Evolutionary conservation across 2,797 vertebrate species (phyloP), one percentile per base, ranked within the genome.

Genomic region (Sphaeramia orbicularis): DNA sequence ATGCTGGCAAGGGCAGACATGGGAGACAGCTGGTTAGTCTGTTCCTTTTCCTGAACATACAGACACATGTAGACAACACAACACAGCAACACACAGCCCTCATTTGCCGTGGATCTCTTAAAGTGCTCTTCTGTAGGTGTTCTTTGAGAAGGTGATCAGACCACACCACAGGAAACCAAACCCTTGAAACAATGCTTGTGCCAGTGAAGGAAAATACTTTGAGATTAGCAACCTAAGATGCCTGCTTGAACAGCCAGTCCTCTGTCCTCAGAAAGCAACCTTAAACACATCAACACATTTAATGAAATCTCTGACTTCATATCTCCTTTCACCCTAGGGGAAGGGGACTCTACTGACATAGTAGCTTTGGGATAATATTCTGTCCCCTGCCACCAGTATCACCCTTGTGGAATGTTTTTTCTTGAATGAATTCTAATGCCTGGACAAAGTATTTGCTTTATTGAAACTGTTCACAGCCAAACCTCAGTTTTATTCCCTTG

Each of bases 191-290:
- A 60, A 61, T 64, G 54, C 65, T 52, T 30, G 57, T 71, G 37
- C 47, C 61, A 72, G 50, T 65, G 51, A 81, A 79, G 74, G 70
- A 78, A 65, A 78, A 75, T 41, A 45, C 60, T 55, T n/a, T 19
- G 53, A 77, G 78, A 78, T 74, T 77, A 77, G 75, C 27, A 81
- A 80, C 56, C 37, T 53, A 76, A 89, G 74, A 62, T 71, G 61
- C 45, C 27, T 18, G 50, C 63, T 58, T 47, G 41, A 80, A 81
- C 78, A 82, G 47, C 35, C 67, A 63, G 48, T 38, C 45, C 45
- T 73, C 58, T 87, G 76, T 88, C 35, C 55, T 27, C 55, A 55
- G 49, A 78, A 81, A 68, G 50, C 67, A 61, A 30, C 37, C 58
- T 56, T 14, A 51, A 70, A 56, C 53, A 68, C 45, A 61, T 61